phyloP scores from a whole-genome alignment of 2,113 vertebrate species.

The Antechinus stuartii region DNA sequence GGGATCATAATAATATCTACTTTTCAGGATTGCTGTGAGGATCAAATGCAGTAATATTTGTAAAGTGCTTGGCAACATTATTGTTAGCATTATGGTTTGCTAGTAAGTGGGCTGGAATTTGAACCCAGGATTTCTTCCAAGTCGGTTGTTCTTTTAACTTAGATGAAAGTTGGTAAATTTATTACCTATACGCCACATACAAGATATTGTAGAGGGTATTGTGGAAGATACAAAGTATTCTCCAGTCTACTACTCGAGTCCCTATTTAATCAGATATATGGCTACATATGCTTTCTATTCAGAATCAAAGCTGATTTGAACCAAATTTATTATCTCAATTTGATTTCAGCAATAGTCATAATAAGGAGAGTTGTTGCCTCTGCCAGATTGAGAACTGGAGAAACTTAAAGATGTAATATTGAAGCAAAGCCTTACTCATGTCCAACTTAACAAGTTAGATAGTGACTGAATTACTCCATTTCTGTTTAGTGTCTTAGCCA shows the following conservation, averaged over 20 bases:
- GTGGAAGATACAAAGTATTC: background rate
- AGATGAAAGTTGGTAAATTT: background rate
- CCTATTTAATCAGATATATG: background rate
- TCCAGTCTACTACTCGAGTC: background rate
- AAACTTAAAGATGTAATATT: background rate
- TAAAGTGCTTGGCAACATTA: background rate
- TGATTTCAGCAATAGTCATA: background rate
- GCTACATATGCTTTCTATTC: background rate
- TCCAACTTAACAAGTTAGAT: background rate
- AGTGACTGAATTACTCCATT: background rate
- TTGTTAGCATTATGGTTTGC: background rate
- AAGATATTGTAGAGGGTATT: background rate
- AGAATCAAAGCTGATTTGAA: background rate
- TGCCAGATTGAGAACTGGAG: background rate
- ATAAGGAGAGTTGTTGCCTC: background rate
- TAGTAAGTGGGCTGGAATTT: background rate
- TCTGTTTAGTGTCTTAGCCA: slow-evolving; percentile 7
- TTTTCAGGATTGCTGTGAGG: background rate
- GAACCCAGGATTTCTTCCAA: background rate
- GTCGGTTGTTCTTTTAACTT: background rate
- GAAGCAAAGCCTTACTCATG: background rate
- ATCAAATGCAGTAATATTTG: background rate
- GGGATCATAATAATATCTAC: background rate
- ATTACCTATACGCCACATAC: background rate
- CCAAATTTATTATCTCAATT: background rate